Conservation (phyloP, 2,797 vertebrate species). For the Periparus ater region DNA sequence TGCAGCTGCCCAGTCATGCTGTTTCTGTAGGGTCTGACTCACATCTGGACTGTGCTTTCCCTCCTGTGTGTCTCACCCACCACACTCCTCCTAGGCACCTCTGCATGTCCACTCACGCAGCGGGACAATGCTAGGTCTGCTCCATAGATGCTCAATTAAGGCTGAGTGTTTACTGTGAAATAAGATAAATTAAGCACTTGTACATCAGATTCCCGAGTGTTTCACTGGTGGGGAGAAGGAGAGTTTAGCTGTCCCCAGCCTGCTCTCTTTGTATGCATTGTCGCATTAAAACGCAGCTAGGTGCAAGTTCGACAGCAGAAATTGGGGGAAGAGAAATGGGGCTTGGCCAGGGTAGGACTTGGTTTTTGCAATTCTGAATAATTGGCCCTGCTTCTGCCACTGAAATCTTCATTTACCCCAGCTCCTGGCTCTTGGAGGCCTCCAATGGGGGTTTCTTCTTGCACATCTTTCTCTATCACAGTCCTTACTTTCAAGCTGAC, state of each 20-base stretch:
- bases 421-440: rapidly evolving
- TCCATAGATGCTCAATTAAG: not conserved
- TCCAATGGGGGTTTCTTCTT: not conserved
- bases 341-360: not conserved
- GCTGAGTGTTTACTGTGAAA: not conserved
- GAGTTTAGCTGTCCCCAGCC: not conserved
- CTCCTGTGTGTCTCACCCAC: not conserved
- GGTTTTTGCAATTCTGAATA: not conserved
- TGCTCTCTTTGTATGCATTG: not conserved
- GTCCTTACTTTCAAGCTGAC: not conserved
- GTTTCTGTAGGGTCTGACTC: not conserved
- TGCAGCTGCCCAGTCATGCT: not conserved
- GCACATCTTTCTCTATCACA: not conserved
- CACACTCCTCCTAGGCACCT: not conserved
- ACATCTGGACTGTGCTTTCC: not conserved
- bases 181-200: not conserved
- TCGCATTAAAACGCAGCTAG: not conserved
- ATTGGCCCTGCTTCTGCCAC: not conserved
- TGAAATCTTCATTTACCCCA: not conserved
- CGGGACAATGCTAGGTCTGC: not conserved
- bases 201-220: not conserved
- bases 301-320: not conserved
- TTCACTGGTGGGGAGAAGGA: not conserved
- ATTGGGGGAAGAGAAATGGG: not conserved
- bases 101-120: not conserved